Evolutionary conservation across 2,888 invertebrate genomes (phyloP).

Genomic region (Heliconius charithonia): DNA sequence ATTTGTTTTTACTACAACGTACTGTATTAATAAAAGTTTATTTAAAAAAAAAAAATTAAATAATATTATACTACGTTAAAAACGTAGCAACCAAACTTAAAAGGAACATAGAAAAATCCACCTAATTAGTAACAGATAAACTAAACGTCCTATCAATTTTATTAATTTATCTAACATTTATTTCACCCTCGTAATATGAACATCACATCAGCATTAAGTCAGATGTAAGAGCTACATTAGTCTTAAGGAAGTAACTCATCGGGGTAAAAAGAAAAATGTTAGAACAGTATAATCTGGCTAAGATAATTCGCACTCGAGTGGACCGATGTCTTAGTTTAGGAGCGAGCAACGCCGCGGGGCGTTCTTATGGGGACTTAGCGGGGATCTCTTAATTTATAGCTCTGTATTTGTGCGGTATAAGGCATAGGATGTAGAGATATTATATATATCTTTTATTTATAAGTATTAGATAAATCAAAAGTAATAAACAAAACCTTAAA

Average conservation of each 20-base stretch:
- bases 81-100: no score
- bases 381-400: conserved; percentile 84
- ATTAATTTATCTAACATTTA: conserved; percentile 5
- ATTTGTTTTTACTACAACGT: no score
- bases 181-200: conserved; percentile 7
- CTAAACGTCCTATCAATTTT: neutral
- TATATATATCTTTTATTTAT: no score
- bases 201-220: conserved; percentile 26
- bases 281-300: conserved; percentile 68
- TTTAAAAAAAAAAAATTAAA: no score
- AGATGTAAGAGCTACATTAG: conserved; percentile 37
- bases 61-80: no score
- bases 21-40: no score
- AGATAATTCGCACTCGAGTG: conserved; percentile 77
- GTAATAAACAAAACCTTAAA: no score
- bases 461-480: no score
- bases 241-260: conserved; percentile 46
- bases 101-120: neutral
- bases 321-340: conserved; percentile 71
- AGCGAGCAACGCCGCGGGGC: conserved; percentile 74
- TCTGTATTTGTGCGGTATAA: conserved; percentile 57
- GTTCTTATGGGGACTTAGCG: conserved; percentile 80
- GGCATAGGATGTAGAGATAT: neutral
- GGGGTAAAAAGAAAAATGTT: conserved; percentile 61
- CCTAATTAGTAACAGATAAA: neutral